Percentiles rank a stretch among this genome's conserved stretches.
Evolutionary conservation across 2,113 vertebrate genomes (phyloP).

Genomic region (Ameiurus melas): DNA sequence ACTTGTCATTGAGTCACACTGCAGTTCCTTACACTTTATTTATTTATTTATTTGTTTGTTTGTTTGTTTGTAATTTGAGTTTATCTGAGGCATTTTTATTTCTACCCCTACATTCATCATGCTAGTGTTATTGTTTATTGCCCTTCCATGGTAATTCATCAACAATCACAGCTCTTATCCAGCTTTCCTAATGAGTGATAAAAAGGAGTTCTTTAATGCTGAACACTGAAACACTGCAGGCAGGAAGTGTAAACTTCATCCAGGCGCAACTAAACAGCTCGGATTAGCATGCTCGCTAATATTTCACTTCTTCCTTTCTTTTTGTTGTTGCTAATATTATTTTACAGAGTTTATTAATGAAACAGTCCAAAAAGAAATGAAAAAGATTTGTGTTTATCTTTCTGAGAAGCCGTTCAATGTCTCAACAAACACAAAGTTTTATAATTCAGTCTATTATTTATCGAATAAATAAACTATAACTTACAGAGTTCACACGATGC

Average conservation of each 20-base stretch:
- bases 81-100: not conserved
- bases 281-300: constrained; percentile 6
- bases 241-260: not conserved
- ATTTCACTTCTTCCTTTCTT: not conserved
- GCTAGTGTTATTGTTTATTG: not conserved
- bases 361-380: not conserved
- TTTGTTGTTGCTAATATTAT: not conserved
- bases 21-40: not conserved
- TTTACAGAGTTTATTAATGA: not conserved
- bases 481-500: not conserved
- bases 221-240: not conserved
- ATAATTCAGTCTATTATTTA: not conserved
- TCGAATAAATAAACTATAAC: not conserved
- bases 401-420: not conserved
- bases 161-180: not conserved
- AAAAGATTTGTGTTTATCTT: not conserved
- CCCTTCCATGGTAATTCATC: not conserved
- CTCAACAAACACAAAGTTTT: not conserved
- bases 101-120: not conserved
- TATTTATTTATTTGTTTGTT: not conserved
- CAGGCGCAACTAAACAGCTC: not conserved
- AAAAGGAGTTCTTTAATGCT: not conserved
- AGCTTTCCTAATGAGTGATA: not conserved
- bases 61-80: not conserved
- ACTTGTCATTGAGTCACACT: not conserved